Evolutionary conservation across 2,888 invertebrate species (phyloP).

Genomic region (Polietes domitor): DNA sequence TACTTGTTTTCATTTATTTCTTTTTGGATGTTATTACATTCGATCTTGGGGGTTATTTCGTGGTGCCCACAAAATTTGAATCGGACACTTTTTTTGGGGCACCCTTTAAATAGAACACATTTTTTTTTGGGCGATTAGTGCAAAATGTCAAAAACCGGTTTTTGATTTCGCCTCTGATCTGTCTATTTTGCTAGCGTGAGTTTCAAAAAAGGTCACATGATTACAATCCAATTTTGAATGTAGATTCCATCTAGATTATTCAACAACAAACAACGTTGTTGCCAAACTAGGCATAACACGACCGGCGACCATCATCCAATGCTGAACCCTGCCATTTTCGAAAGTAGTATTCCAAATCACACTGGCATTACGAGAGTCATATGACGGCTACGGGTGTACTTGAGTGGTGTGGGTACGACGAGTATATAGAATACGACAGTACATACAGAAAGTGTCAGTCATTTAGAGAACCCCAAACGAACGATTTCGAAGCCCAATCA

Average conservation of each 20-base stretch:
- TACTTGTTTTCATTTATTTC: too few species aligned
- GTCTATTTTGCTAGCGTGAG: not conserved
- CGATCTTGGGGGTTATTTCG: too few species aligned
- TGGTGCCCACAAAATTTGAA: too few species aligned
- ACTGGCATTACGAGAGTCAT: not conserved
- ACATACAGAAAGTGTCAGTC: conserved; percentile 8
- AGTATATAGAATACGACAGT: not conserved
- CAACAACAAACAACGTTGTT: not conserved
- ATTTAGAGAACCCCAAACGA: conserved; percentile 52
- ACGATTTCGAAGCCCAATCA: conserved; percentile 35
- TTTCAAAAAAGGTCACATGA: conserved; percentile 9
- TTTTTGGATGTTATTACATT: too few species aligned
- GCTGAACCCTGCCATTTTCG: conserved; percentile 36
- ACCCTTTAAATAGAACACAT: too few species aligned
- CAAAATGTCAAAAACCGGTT: too few species aligned
- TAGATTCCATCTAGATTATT: conserved; percentile 1
- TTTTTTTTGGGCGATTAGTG: too few species aligned
- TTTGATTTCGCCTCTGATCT: not conserved
- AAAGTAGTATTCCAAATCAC: conserved; percentile 61
- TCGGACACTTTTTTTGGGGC: too few species aligned
- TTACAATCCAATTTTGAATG: not conserved
- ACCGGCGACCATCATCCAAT: too few species aligned
- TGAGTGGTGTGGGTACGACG: not conserved
- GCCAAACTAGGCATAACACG: not conserved
- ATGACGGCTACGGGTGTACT: conserved; percentile 39